Evolutionary conservation across 2,888 invertebrate genomes (phyloP).

Genomic region (Neoitamus cyanurus): DNA sequence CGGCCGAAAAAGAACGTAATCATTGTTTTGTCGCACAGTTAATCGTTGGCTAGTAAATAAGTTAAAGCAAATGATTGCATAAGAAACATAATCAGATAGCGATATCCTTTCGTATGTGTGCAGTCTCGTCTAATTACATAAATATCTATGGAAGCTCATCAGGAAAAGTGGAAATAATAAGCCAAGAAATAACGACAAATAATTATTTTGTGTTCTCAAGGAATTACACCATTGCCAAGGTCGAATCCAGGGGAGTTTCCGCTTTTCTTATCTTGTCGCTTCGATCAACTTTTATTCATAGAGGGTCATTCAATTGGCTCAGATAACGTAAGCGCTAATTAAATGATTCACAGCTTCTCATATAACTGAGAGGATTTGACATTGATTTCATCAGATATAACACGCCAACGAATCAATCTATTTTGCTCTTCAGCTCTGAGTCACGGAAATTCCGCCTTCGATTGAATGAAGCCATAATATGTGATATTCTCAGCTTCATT

Average conservation of each 20-base stretch:
- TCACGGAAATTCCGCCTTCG: not conserved
- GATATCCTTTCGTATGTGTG: not conserved
- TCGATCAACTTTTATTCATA: conserved; percentile 37
- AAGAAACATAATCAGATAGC: not conserved
- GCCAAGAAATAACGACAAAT: not conserved
- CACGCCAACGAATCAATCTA: not conserved
- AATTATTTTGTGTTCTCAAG: not conserved
- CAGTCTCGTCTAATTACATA: conserved; percentile 49
- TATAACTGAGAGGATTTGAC: conserved; percentile 12
- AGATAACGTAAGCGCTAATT: conserved; percentile 29
- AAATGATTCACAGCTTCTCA: conserved; percentile 35
- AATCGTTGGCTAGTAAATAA: not conserved
- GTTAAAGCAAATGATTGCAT: not conserved
- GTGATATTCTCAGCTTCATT: not conserved
- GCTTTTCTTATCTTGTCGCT: not conserved
- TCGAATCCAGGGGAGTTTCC: not conserved
- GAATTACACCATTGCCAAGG: not conserved
- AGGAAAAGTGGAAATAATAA: not conserved
- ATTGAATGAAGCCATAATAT: not conserved
- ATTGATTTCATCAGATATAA: not conserved
- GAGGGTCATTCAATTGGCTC: conserved; percentile 10
- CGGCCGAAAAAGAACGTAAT: not conserved
- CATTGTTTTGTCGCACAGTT: not conserved
- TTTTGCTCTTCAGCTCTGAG: not conserved
- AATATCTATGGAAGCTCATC: conserved; percentile 48